A percentile compares a stretch with the other conserved stretches of the same genome.
Evolutionary conservation across 2,113 vertebrate species (phyloP).

Genomic region (Oreochromis spilurus): DNA sequence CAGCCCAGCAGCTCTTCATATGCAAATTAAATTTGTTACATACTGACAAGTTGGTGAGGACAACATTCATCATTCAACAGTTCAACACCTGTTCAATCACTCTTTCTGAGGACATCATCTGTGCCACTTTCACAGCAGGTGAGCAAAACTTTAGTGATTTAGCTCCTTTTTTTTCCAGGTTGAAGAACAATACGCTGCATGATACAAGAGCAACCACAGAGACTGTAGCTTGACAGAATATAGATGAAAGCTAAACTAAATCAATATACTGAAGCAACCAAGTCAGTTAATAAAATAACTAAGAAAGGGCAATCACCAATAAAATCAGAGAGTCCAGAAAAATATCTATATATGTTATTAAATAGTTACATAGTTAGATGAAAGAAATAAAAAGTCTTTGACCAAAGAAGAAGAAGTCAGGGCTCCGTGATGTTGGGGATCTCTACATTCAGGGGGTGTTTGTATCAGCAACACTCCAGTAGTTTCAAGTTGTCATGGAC

Average conservation of each 20-base stretch:
- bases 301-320: background rate
- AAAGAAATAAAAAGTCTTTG: background rate
- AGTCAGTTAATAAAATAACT: background rate
- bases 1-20: background rate
- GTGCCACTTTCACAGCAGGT: background rate
- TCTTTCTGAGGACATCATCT: background rate
- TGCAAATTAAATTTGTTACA: background rate
- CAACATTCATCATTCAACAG: background rate
- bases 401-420: background rate
- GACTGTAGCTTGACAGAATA: background rate
- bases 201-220: background rate
- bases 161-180: background rate
- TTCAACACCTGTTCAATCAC: background rate
- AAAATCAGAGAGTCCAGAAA: background rate
- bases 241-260: background rate
- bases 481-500: background rate
- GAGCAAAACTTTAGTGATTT: background rate
- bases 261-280: background rate
- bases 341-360: background rate
- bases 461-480: background rate
- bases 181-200: background rate
- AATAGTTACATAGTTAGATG: background rate
- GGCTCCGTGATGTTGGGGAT: background rate
- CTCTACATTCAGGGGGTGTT: background rate
- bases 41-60: background rate